phyloP scores from a whole-genome alignment of 2,888 invertebrate species.

The Aphidius colemani region DNA sequence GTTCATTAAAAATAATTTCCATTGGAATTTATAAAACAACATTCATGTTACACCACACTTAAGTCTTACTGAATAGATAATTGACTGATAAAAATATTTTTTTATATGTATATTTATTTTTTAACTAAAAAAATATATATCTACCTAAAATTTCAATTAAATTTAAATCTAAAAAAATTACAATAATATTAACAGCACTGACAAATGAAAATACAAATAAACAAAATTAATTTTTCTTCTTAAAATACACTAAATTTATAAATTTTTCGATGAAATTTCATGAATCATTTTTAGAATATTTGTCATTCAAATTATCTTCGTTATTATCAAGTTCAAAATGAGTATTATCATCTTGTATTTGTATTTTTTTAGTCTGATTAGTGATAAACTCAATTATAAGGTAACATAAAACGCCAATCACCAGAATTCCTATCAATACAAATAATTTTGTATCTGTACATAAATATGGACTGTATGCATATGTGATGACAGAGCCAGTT shows the following conservation, averaged over 20 bases:
- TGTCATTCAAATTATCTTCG: slow-evolving; percentile 31
- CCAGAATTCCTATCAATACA: slow-evolving; percentile 70
- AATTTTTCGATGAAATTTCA: background rate
- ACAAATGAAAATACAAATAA: background rate
- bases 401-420: slow-evolving; percentile 77
- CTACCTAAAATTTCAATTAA: too few relatives aligned
- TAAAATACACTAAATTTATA: background rate
- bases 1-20: too few relatives aligned
- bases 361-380: slow-evolving; percentile 33
- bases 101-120: background rate
- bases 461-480: slow-evolving; percentile 77
- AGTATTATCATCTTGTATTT: slow-evolving; percentile 38
- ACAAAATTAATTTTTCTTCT: background rate
- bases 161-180: background rate
- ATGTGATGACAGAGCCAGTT: slow-evolving; percentile 85
- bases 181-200: background rate
- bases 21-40: too few relatives aligned
- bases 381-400: slow-evolving; percentile 65
- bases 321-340: slow-evolving; percentile 52
- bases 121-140: background rate
- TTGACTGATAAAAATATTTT: too few relatives aligned
- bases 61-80: too few relatives aligned
- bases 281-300: background rate
- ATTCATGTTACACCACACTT: too few relatives aligned
- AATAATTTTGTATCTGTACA: slow-evolving; percentile 76